A percentile compares a stretch with the other conserved stretches of the same genome.
Conservation (phyloP, 1,140 invertebrate genomes). For the Cataglyphis hispanica region DNA sequence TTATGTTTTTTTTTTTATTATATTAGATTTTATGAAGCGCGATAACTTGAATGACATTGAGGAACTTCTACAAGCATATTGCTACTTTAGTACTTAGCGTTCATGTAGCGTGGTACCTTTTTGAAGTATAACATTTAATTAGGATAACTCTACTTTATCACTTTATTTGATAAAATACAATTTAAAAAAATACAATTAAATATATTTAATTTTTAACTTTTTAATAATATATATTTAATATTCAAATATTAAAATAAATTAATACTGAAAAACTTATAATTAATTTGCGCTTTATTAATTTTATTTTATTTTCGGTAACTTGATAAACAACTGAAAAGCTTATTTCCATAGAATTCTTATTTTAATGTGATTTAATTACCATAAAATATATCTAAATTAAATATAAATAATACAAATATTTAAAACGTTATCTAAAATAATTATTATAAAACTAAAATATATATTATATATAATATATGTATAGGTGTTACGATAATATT, state of each 20-base stretch:
- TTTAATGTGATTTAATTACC: neutral
- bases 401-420: neutral
- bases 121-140: neutral
- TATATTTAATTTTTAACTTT: neutral
- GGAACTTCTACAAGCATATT: neutral
- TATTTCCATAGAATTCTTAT: neutral
- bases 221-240: neutral
- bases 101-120: neutral
- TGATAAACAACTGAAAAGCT: neutral
- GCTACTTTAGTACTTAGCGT: neutral
- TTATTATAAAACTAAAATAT: neutral
- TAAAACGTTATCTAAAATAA: neutral
- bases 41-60: neutral
- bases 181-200: too few relatives aligned
- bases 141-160: neutral
- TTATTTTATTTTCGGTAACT: neutral
- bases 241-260: neutral
- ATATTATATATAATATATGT: neutral
- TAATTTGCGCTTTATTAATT: neutral
- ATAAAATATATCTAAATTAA: neutral
- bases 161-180: neutral
- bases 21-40: neutral
- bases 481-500: neutral
- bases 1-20: too few relatives aligned
- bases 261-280: neutral